phyloP scores from a whole-genome alignment of 2,113 vertebrate species.

The Grantiella picta region DNA sequence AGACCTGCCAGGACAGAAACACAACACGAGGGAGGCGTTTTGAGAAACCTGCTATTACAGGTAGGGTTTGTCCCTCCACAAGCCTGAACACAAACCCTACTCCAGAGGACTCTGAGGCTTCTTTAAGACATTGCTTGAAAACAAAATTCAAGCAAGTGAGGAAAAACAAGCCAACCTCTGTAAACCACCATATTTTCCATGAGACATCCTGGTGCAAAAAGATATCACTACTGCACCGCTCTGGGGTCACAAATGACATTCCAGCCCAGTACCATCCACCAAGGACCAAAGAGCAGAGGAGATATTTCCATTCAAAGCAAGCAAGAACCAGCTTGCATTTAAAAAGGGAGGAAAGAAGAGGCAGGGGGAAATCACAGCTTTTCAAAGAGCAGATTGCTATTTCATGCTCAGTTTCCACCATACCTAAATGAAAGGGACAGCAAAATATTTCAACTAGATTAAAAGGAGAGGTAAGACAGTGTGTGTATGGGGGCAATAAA shows the following conservation, averaged over 20 bases:
- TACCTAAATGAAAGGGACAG: background rate
- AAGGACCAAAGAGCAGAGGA: background rate
- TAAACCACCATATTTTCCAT: background rate
- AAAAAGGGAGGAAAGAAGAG: background rate
- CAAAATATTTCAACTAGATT: background rate
- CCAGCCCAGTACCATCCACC: background rate
- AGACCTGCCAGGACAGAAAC: background rate
- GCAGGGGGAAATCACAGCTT: background rate
- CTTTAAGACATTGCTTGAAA: background rate
- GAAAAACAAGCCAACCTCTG: background rate
- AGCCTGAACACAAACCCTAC: background rate
- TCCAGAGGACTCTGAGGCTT: background rate
- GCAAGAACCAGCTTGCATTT: conserved; percentile 33
- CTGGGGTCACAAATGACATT: background rate
- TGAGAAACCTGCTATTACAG: background rate
- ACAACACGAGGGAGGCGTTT: background rate
- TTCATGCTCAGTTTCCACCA: background rate
- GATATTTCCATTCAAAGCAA: background rate
- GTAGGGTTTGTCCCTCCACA: background rate
- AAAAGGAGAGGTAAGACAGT: background rate
- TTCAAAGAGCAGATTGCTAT: background rate
- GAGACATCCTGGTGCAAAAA: background rate
- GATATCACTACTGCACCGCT: background rate
- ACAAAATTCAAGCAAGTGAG: background rate
- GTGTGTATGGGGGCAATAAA: background rate